These are phyloP conservation scores for Nyctalus aviator DNA, from an alignment of 2,797 vertebrate genomes.

Conservation along the genomic window DNA sequence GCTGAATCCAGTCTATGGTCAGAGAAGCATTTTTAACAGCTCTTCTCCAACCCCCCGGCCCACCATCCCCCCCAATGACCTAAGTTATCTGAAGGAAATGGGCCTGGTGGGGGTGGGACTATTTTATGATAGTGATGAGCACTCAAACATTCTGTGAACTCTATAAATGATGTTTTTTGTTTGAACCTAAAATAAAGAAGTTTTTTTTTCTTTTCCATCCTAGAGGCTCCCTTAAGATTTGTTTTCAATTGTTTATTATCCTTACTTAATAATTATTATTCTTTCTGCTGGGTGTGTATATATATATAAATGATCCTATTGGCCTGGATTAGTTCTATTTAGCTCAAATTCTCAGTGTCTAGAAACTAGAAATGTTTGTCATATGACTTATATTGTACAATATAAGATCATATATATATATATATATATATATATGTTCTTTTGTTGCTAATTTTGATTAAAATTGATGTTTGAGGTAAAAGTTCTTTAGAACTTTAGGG, in stretches of 20 bases:
- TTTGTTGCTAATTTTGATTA: conserved; percentile 31
- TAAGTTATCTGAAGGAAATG: background rate
- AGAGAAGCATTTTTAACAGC: background rate
- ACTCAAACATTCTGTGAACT: background rate
- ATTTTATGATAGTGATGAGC: background rate
- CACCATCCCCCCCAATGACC: background rate
- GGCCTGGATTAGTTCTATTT: background rate
- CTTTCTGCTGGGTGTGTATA: background rate
- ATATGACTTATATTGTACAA: background rate
- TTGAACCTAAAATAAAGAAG: background rate
- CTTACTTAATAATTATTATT: background rate
- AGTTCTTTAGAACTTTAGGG: background rate
- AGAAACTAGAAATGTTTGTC: background rate
- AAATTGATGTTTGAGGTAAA: background rate
- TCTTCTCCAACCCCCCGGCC: background rate
- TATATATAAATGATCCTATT: background rate
- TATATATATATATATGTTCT: background rate
- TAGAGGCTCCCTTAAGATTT: background rate
- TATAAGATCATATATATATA: background rate
- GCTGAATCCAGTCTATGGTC: background rate
- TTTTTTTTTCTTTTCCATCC: background rate
- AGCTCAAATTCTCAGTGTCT: background rate
- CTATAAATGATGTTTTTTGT: background rate
- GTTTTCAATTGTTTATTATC: background rate
- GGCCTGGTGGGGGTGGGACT: background rate